Percentiles rank a stretch among this genome's conserved stretches.
phyloP scores from a whole-genome alignment of 2,888 invertebrate genomes.

The Oxytorus armatus region DNA sequence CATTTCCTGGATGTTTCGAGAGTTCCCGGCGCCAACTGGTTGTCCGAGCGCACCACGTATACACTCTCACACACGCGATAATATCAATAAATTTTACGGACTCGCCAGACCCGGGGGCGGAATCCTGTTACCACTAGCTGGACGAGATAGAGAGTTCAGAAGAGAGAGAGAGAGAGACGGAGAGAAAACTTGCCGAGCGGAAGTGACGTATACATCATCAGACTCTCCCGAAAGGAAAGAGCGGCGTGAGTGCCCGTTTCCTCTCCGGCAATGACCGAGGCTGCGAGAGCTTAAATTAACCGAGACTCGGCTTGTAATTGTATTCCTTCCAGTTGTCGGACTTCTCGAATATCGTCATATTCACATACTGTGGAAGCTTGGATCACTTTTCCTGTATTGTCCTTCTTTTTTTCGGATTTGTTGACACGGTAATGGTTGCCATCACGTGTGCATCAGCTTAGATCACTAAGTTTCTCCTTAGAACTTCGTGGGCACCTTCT shows the following conservation, averaged over 20 bases:
- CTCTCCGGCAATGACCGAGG: slow-evolving; percentile 50
- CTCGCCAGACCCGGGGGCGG: slow-evolving; percentile 52
- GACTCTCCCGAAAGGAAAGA: slow-evolving; percentile 61
- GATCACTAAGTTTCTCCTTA: neutral
- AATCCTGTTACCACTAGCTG: slow-evolving; percentile 46
- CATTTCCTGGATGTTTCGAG: slow-evolving; percentile 42
- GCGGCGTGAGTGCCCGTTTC: slow-evolving; percentile 60
- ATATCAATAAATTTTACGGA: slow-evolving; percentile 58
- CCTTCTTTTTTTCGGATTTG: neutral
- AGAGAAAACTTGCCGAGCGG: slow-evolving; percentile 39
- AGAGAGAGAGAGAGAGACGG: slow-evolving; percentile 32
- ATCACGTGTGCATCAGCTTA: neutral
- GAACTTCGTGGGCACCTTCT: no score
- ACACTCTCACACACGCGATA: slow-evolving; percentile 16
- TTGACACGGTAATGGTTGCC: neutral
- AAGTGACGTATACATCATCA: slow-evolving; percentile 49
- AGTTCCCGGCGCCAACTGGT: slow-evolving; percentile 21
- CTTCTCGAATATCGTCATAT: slow-evolving; percentile 2
- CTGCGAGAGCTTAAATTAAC: slow-evolving; percentile 52
- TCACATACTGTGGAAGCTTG: neutral
- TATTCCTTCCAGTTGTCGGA: slow-evolving; percentile 55
- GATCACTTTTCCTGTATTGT: neutral
- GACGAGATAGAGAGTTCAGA: slow-evolving; percentile 29
- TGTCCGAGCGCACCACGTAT: slow-evolving; percentile 7
- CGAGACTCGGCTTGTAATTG: slow-evolving; percentile 59